phyloP scores from a whole-genome alignment of 2,888 invertebrate species.

The Drosophila anomalata region DNA sequence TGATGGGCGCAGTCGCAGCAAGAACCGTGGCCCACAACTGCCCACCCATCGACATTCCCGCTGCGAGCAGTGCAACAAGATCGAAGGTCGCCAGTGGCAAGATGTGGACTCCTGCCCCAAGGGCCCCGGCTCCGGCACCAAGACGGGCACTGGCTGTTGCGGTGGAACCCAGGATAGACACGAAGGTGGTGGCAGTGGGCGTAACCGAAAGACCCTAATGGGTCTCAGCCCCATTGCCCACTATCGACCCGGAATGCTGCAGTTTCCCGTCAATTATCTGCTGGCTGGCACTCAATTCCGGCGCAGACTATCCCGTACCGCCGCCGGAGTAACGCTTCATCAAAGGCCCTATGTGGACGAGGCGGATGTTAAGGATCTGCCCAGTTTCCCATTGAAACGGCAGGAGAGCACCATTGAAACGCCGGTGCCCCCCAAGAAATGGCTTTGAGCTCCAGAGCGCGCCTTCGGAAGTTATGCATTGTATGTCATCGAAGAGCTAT shows the following conservation, averaged over 20 bases:
- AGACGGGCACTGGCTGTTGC: neutral
- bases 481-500: constrained; percentile 17
- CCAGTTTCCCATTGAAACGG: constrained; percentile 9
- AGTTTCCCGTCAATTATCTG: constrained; percentile 29
- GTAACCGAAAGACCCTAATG: neutral
- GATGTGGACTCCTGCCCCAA: constrained; percentile 2
- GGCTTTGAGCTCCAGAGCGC: constrained; percentile 41
- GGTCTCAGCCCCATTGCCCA: constrained; percentile 47
- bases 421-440: constrained; percentile 14
- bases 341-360: constrained; percentile 17
- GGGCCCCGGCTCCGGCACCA: neutral
- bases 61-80: constrained; percentile 8
- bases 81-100: constrained; percentile 1
- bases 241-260: constrained; percentile 51
- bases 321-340: constrained; percentile 64
- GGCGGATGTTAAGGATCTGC: constrained; percentile 1
- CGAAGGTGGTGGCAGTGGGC: neutral
- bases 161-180: neutral
- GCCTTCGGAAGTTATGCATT: constrained; percentile 52
- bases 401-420: neutral
- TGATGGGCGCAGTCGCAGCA: constrained; percentile 12
- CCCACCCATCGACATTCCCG: neutral
- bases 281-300: constrained; percentile 31
- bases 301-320: constrained; percentile 59
- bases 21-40: neutral